A percentile compares a stretch with the other conserved stretches of the same genome.
phyloP scores from a whole-genome alignment of 1,140 invertebrate genomes.

The Olivierus martensii region DNA sequence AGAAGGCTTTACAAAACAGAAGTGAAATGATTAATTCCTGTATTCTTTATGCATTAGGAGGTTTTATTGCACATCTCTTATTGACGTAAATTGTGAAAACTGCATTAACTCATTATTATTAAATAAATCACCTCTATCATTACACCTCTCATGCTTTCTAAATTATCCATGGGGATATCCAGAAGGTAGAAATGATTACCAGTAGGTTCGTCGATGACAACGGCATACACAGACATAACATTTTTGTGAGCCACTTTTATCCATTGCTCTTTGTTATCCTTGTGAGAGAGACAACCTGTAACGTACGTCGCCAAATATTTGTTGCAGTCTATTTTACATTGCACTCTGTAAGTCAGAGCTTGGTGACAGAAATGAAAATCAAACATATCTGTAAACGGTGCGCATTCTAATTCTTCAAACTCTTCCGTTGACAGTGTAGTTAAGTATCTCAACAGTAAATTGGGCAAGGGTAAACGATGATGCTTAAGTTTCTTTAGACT shows the following conservation, averaged over 20 bases:
- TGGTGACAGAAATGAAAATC: constrained; percentile 13
- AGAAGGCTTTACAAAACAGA: no score
- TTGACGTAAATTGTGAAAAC: no score
- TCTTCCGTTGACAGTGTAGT: constrained; percentile 10
- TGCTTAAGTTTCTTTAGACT: neutral
- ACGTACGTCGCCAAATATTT: constrained; percentile 16
- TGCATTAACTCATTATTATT: no score
- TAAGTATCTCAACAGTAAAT: constrained; percentile 1
- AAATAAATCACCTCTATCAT: no score
- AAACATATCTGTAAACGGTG: constrained; percentile 15
- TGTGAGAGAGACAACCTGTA: neutral
- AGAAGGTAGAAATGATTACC: constrained; percentile 15
- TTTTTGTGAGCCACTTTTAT: constrained; percentile 11
- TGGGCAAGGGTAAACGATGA: constrained; percentile 1
- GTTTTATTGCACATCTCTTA: no score
- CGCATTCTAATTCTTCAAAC: constrained; percentile 16
- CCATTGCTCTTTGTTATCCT: constrained; percentile 5
- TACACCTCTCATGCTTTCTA: constrained; percentile 11
- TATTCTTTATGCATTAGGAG: no score
- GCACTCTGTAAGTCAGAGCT: constrained; percentile 15
- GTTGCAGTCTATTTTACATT: constrained; percentile 4
- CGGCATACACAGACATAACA: constrained; percentile 12
- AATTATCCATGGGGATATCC: constrained; percentile 5
- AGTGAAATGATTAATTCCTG: no score
- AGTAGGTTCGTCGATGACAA: constrained; percentile 9